These are phyloP conservation scores for Pangasius larnaudii DNA, from an alignment of 2,797 vertebrate genomes.

Conservation along the genomic window DNA sequence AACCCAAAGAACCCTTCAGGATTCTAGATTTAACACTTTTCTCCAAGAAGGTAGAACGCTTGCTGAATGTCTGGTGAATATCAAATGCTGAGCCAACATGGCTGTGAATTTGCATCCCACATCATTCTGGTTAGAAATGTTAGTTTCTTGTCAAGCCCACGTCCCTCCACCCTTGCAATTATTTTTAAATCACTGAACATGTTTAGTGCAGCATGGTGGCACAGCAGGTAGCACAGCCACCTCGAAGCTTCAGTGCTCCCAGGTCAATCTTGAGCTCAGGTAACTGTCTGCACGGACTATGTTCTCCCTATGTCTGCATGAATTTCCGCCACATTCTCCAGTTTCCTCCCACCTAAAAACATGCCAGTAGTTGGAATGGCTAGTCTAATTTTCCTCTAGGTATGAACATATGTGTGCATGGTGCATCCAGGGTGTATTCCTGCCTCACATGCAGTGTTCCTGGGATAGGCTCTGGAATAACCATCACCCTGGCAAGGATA, in stretches of 20 bases:
- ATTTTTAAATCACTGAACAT: conserved; percentile 13
- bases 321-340: not conserved
- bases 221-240: not conserved
- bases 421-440: not conserved
- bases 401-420: not conserved
- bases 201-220: not conserved
- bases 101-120: conserved; percentile 4
- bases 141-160: not conserved
- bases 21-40: not conserved
- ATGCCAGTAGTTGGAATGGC: not conserved
- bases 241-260: not conserved
- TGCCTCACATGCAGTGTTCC: not conserved
- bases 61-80: not conserved
- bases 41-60: not conserved
- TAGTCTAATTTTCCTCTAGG: not conserved
- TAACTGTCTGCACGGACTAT: not conserved
- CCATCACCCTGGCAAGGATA: not conserved
- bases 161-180: conserved; percentile 3
- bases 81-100: conserved; percentile 22
- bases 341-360: not conserved
- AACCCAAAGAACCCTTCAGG: not conserved
- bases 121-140: not conserved
- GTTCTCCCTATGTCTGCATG: not conserved
- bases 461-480: not conserved
- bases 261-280: not conserved